Evolutionary conservation across 2,797 vertebrate species (phyloP), one percentile per base, ranked within the genome.

Genomic region (Mallotus villosus): DNA sequence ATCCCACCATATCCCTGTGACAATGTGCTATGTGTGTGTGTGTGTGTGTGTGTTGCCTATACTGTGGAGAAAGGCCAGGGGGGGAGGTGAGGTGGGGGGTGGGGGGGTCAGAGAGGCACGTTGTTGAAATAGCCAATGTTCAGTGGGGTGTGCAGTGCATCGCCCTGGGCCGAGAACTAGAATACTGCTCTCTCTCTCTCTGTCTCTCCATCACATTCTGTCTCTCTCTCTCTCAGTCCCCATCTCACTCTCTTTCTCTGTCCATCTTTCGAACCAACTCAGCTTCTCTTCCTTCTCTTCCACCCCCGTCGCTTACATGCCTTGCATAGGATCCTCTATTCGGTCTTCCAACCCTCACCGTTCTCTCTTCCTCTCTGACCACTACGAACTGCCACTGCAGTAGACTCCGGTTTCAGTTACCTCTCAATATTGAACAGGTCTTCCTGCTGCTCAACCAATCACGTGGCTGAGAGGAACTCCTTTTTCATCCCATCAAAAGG

Each of bases 91-190:
- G 29, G 64, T 34, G 29, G n/a, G 46, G 25, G 49, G 11, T 53
- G 51, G 67, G 12, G 41, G 8, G 29, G 27, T 27, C 63, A 63
- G 27, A 24, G 66, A 49, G 71, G 74, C 66, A 51, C 34, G 67
- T 76, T 64, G 65, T 70, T 80, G 72, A 61, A 78, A 84, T 80
- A 80, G 61, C 78, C 25, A 46, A 34, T 55, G 76, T 53, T 84
- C 57, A 77, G 55, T 67, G 51, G 67, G 68, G 78, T 76, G 24
- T 78, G 60, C 12, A 64, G 66, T 57, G 72, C 69, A 58, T 74
- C 27, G 25, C 73, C 68, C 74, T 71, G 24, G 21, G 9, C 2
- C 72, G 70, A 68, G 57, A 67, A 58, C 58, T 60, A 55, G 61
- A 67, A 61, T 74, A 68, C 27, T 34, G 63, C 27, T 34, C 51